Base-by-base conservation (phyloP, 2,797 vertebrate genomes). In the Psittacula echo region DNA sequence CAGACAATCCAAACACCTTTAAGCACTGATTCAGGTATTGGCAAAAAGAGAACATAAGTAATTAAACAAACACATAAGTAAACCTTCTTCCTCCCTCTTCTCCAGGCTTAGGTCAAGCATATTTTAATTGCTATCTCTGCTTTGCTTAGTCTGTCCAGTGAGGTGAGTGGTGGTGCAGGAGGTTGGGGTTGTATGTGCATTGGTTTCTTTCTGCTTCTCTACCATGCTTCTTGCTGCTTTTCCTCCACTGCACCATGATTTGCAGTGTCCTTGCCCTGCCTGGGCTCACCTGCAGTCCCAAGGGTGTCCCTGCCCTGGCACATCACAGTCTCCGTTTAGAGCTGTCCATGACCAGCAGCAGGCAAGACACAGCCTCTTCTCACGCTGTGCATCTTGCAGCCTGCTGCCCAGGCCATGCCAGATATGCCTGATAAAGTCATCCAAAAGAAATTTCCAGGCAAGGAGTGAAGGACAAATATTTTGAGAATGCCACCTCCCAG, bases 111-210 rank as follows among this genome's bases (percentile, higher is more conserved):
- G 75, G 30, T 15, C 37, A 56, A 56, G 15, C 14, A 30, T 22
- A 34, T 41, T 75, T 26, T 21, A n/a, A 75, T 29, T 14, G 23
- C 22, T 29, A 34, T 16, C 10, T 41, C 9, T 13, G 26, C 14
- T 27, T 71, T 54, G 29, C 24, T 11, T 29, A 12, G 5, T 34
- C n/a, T 37, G 24, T 56, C 42, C 6, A 4, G 6, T 1, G 1
- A 73, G 41, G 12, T 0, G 0, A 65, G 6, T 9, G 3, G 9
- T 19, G 24, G 13, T 1, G 3, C 51, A 62, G 50, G 14, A 80
- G 7, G 11, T 11, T 3, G 3, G 27, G 6, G 9, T 24, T 12
- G 1, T 9, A 8, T 14, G 11, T 21, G 10, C 10, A 32, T 13
- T 30, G 12, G 1, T 53, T 85, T 82, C 17, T 51, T 73, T 45